Conservation (phyloP, 1,140 invertebrate species). For the Drosophila ironensis region DNA sequence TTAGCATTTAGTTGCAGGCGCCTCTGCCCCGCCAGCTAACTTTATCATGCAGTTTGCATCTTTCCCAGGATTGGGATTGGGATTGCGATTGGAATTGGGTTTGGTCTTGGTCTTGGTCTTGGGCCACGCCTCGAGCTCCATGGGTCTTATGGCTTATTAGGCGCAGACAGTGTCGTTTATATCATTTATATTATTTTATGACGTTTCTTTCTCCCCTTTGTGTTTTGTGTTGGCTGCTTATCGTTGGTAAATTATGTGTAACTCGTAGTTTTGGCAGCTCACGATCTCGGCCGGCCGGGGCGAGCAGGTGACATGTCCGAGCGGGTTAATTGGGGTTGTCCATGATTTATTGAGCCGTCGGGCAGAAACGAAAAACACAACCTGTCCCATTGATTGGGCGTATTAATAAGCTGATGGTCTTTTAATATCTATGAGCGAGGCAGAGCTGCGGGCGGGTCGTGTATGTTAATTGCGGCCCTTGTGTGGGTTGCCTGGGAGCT, state of each 20-base stretch:
- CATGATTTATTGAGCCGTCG: constrained; percentile 74
- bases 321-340: constrained; percentile 70
- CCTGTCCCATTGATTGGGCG: constrained; percentile 55
- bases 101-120: not conserved
- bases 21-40: constrained; percentile 40
- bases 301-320: constrained; percentile 66
- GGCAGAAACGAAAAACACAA: constrained; percentile 37
- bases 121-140: constrained; percentile 15
- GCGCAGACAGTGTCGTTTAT: constrained; percentile 78
- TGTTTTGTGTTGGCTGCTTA: constrained; percentile 10
- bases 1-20: constrained; percentile 81
- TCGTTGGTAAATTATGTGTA: constrained; percentile 43
- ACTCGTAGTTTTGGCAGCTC: constrained; percentile 51
- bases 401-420: constrained; percentile 64
- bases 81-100: constrained; percentile 22
- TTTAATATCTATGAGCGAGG: constrained; percentile 53
- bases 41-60: constrained; percentile 72
- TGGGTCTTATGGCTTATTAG: constrained; percentile 55
- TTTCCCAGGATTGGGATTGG: constrained; percentile 62
- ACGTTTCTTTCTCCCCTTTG: constrained; percentile 26
- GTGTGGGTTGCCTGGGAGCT: constrained; percentile 14
- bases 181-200: constrained; percentile 81
- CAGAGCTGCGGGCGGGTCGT: constrained; percentile 23
- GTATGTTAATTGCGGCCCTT: constrained; percentile 56
- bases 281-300: constrained; percentile 7